These are phyloP conservation scores for Syngnathus rostellatus DNA, from an alignment of 2,797 vertebrate genomes.

Conservation along the genomic window DNA sequence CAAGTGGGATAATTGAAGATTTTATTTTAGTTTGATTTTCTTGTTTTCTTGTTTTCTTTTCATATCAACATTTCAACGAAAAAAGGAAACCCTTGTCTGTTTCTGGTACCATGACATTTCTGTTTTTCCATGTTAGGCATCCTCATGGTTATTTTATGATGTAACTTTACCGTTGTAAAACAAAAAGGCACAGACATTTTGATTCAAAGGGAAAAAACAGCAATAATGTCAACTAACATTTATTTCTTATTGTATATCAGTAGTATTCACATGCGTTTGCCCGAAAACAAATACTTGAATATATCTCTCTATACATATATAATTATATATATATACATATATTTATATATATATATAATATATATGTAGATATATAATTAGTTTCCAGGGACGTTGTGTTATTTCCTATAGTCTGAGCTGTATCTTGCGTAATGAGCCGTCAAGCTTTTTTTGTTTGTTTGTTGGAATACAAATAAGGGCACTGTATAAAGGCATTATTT, in stretches of 20 bases:
- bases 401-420: constrained; percentile 85
- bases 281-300: constrained; percentile 87
- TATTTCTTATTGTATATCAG: constrained; percentile 80
- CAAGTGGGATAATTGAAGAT: constrained; percentile 67
- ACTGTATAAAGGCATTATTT: constrained; percentile 94
- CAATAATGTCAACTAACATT: constrained; percentile 83
- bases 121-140: constrained; percentile 71
- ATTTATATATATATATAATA: constrained; percentile 50
- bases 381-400: constrained; percentile 80
- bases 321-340: constrained; percentile 43
- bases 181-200: constrained; percentile 72
- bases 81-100: constrained; percentile 62
- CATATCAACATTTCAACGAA: constrained; percentile 66
- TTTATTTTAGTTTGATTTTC: constrained; percentile 65
- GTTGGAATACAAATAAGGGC: constrained; percentile 82
- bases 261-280: constrained; percentile 92
- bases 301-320: constrained; percentile 59
- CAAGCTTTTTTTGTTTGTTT: constrained; percentile 80
- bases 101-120: constrained; percentile 79
- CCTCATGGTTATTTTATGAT: constrained; percentile 58
- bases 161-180: constrained; percentile 66
- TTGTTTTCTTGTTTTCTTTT: constrained; percentile 57
- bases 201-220: constrained; percentile 79
- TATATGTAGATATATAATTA: constrained; percentile 63
- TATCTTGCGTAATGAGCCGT: constrained; percentile 82